A percentile compares a stretch with the other conserved stretches of the same genome.
Evolutionary conservation across 2,113 vertebrate species (phyloP).

Genomic region (Dendropsophus ebraccatus): DNA sequence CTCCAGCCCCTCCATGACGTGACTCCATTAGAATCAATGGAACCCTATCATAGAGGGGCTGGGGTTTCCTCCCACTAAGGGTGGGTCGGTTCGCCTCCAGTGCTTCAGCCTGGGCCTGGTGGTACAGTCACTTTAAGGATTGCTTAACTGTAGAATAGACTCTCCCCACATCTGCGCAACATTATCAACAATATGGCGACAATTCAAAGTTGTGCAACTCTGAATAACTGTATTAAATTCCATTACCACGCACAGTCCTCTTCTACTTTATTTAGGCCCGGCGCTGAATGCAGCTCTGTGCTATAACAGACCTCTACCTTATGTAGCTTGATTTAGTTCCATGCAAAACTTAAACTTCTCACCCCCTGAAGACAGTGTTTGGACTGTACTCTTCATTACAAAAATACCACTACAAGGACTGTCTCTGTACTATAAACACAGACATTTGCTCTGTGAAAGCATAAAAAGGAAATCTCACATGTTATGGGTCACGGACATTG

Average conservation of each 20-base stretch:
- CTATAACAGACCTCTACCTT: background rate
- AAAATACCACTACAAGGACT: background rate
- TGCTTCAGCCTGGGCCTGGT: no score
- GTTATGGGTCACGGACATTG: slow-evolving; percentile 31
- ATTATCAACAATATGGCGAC: background rate
- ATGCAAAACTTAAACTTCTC: slow-evolving; percentile 1
- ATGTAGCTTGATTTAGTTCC: slow-evolving; percentile 1
- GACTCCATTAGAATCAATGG: no score
- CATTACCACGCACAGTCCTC: background rate
- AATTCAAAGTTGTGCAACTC: background rate
- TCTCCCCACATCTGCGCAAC: background rate
- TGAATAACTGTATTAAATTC: background rate
- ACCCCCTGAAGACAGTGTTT: slow-evolving; percentile 5
- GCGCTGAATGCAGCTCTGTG: background rate
- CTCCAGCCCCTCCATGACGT: no score
- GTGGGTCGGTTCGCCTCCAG: no score
- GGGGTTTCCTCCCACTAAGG: no score
- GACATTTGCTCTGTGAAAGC: slow-evolving; percentile 11
- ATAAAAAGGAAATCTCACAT: slow-evolving; percentile 15
- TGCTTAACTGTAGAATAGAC: background rate
- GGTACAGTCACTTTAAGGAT: background rate
- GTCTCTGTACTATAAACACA: slow-evolving; percentile 35
- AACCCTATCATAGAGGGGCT: no score
- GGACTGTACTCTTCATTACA: slow-evolving; percentile 11
- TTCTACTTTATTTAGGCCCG: background rate